Base-by-base conservation (phyloP, 1,140 invertebrate species). In the Steinernema khuongi region DNA sequence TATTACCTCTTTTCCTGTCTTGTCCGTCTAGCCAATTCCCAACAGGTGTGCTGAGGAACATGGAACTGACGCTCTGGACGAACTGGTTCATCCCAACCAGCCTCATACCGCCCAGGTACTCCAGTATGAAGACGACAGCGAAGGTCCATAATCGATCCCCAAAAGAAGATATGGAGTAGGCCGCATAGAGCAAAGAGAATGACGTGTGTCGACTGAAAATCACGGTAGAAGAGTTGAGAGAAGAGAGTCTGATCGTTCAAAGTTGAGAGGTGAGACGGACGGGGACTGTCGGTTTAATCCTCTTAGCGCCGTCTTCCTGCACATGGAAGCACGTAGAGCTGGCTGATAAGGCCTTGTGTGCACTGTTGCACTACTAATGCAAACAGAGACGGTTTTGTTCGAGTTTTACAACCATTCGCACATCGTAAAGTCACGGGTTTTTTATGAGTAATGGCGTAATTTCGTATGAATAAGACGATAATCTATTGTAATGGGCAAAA, bases 111-210 rank as follows among this genome's bases (percentile, higher is more conserved):
- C 50, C 50, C 4, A 60, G 50, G 26, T 60, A 60, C 50, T 60
- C 50, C 7, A 60, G 22, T 22, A 60, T 22, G 26, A 60, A 60
- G 50, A 60, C 26, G 22, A 60, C 26, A 14, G 50, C 50, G 26
- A 60, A 60, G 22, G 50, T 60, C 50, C 50, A 60, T 60, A 60
- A 22, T 22, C 50, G 50, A 22, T 60, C 50, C 14, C 50, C 50
- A 29, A 68, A 17, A 7, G 29, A 17, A 14, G 67, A 68, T 18
- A 68, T 68, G 11, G 14, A 14, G 29, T 68, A 68, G 14, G 67
- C 67, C 32, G 31, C 2, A 29, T 68, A 68, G 29, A 68, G 29
- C 11, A 30, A 68, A 4, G 67, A 31, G 29, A 68, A 68, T 2
- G 14, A 31, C 7, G 29, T 68, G 4, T 7, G 4, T 31, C 18